Percentiles rank a stretch among this genome's conserved stretches.
Evolutionary conservation across 2,797 vertebrate genomes (phyloP).

Genomic region (Lithobates sylvaticus): DNA sequence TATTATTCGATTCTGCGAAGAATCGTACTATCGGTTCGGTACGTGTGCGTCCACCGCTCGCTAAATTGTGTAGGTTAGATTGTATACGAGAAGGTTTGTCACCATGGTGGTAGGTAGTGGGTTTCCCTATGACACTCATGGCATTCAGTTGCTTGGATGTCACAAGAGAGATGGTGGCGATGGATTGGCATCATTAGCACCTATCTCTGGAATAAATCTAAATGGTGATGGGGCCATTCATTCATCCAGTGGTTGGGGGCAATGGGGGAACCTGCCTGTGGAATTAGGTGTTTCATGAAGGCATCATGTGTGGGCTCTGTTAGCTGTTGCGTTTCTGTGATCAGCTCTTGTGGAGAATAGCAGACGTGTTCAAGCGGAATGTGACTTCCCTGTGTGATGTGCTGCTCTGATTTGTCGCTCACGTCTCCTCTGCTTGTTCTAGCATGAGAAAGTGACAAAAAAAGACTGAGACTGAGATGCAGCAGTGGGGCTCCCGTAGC

Average conservation of each 20-base stretch:
- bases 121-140: neutral
- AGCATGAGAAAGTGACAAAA: conserved; percentile 46
- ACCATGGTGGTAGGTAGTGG: no score
- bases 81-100: no score
- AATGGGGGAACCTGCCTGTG: neutral
- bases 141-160: conserved; percentile 6
- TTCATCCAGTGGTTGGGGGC: neutral
- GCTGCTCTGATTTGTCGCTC: conserved; percentile 16
- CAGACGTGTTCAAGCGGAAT: neutral
- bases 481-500: conserved; percentile 14
- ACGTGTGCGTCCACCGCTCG: no score
- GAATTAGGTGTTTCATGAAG: neutral
- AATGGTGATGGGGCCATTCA: conserved; percentile 19
- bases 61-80: no score
- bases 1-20: no score
- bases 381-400: neutral
- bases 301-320: conserved; percentile 49
- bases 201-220: conserved; percentile 43
- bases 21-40: no score
- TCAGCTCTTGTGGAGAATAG: conserved; percentile 3
- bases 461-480: conserved; percentile 27
- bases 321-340: conserved; percentile 4
- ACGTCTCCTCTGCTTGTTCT: conserved; percentile 27
- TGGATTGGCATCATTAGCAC: conserved; percentile 39
- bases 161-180: conserved; percentile 4